These are phyloP conservation scores for Rhopalosiphum padi DNA, from an alignment of 1,140 invertebrate species.

Conservation along the genomic window DNA sequence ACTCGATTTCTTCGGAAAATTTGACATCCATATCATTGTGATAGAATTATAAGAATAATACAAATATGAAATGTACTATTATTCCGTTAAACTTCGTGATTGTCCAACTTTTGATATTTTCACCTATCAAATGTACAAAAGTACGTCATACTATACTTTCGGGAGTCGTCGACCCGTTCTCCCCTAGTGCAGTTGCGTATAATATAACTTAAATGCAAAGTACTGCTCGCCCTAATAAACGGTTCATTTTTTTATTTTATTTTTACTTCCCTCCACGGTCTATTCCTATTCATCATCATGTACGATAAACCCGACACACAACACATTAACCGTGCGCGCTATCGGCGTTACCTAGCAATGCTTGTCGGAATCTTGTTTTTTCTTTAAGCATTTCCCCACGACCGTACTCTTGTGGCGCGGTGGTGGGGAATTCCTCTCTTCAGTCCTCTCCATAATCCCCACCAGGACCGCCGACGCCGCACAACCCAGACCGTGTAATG, in stretches of 20 bases:
- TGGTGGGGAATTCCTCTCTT: neutral
- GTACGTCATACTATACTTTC: neutral
- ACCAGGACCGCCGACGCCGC: neutral
- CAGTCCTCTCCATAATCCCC: neutral
- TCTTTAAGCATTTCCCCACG: constrained; percentile 52
- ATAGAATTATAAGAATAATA: neutral
- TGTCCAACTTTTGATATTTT: neutral
- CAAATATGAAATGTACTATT: neutral
- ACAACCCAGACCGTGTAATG: constrained; percentile 23
- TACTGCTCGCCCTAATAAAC: constrained; percentile 46
- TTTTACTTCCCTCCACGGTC: neutral
- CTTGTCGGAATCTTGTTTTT: constrained; percentile 57
- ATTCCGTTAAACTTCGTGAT: neutral
- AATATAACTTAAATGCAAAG: neutral
- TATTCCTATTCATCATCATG: constrained; percentile 27
- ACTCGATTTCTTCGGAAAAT: neutral
- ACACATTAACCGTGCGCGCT: constrained; percentile 48
- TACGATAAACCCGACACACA: constrained; percentile 41
- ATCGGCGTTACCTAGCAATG: constrained; percentile 56
- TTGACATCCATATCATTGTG: neutral
- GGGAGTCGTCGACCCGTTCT: constrained; percentile 47
- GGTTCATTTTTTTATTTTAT: constrained; percentile 30
- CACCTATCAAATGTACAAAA: neutral
- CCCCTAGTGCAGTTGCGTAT: neutral
- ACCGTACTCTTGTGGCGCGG: neutral